Conservation (phyloP, 92 coral and sea anemone species). For the Bergia puertoricense region DNA sequence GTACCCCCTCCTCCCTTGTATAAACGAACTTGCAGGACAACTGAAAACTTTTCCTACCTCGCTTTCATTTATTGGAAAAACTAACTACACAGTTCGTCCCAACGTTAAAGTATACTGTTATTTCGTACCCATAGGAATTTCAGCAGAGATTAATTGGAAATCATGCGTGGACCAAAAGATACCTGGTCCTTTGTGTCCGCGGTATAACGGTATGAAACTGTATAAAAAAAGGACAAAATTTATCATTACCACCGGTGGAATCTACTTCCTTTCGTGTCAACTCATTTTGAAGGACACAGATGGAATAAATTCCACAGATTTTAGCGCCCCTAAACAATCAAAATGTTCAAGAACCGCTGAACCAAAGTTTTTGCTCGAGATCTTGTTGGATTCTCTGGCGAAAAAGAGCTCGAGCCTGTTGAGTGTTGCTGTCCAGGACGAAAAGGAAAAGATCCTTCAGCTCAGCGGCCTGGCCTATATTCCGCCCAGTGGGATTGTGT, state of each 20-base stretch:
- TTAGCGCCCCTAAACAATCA: not conserved
- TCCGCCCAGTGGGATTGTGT: not conserved
- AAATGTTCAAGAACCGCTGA: not conserved
- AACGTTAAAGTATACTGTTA: not conserved
- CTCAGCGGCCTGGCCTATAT: not conserved
- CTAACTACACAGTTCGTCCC: no score
- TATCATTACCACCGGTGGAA: not conserved
- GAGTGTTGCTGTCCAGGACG: not conserved
- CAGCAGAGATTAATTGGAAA: not conserved
- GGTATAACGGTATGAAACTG: not conserved
- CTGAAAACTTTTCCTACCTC: no score
- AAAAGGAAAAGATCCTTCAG: not conserved
- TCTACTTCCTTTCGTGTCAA: not conserved
- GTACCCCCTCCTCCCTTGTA: no score
- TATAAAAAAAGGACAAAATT: no score
- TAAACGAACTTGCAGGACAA: no score
- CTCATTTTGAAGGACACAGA: not conserved
- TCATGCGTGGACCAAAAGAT: not conserved
- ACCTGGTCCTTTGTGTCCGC: not conserved
- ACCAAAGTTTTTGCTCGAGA: not conserved
- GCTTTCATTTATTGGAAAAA: no score
- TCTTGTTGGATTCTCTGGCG: not conserved
- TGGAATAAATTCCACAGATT: not conserved
- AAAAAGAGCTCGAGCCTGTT: no score
- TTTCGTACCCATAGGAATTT: not conserved